phyloP scores from a whole-genome alignment of 1,140 invertebrate genomes.

The Achroia grisella region DNA sequence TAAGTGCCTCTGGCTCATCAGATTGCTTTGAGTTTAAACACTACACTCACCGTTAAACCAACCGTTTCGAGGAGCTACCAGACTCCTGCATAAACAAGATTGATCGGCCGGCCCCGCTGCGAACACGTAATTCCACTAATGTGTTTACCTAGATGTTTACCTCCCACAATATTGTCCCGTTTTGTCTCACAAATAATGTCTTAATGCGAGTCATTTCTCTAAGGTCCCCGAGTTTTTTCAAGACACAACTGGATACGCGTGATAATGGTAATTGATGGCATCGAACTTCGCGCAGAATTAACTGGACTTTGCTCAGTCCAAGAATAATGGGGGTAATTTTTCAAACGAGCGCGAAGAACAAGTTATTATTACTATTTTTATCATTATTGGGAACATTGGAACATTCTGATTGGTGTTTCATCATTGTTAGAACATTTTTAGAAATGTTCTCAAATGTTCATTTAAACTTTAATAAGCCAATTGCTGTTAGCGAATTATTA shows the following conservation, averaged over 20 bases:
- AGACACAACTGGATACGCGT: conserved; percentile 22
- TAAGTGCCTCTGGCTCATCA: no score
- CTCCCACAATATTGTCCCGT: conserved; percentile 26
- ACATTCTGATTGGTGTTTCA: no score
- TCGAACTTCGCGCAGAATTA: conserved; percentile 30
- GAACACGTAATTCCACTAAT: conserved; percentile 42
- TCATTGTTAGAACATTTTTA: no score
- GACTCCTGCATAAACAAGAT: not conserved
- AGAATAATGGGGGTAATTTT: conserved; percentile 33
- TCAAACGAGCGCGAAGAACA: conserved; percentile 19
- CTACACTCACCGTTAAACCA: no score
- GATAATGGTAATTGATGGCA: conserved; percentile 43
- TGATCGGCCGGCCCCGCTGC: not conserved
- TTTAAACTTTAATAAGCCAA: no score
- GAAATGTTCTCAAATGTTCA: no score
- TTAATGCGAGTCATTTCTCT: conserved; percentile 40
- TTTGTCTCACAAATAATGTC: conserved; percentile 36
- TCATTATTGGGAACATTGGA: no score
- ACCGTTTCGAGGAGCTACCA: no score
- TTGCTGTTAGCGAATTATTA: no score
- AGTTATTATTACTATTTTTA: no score
- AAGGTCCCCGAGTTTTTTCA: conserved; percentile 21
- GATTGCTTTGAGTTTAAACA: no score
- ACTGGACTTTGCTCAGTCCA: conserved; percentile 21
- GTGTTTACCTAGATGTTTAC: conserved; percentile 52